A percentile compares a stretch with the other conserved stretches of the same genome.
Evolutionary conservation across 1,140 invertebrate genomes (phyloP).

Genomic region (Daktulosphaira vitifoliae): DNA sequence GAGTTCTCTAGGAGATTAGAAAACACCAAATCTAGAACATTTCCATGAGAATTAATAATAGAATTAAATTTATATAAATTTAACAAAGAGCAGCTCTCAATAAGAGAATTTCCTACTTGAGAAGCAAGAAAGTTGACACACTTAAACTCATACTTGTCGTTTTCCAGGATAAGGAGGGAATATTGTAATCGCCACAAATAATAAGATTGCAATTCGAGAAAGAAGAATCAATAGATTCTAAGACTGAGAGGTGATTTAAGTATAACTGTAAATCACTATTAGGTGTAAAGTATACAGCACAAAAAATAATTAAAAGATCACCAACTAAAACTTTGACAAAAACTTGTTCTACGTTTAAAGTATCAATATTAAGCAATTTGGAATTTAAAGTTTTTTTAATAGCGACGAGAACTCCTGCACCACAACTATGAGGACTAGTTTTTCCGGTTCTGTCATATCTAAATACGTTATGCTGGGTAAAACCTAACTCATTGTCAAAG

Average conservation of each 20-base stretch:
- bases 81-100: no score
- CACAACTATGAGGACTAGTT: neutral
- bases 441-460: neutral
- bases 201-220: neutral
- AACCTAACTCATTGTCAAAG: neutral
- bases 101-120: neutral
- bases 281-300: neutral
- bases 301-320: neutral
- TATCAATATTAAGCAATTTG: no score
- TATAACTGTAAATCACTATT: neutral
- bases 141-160: neutral
- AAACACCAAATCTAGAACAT: neutral
- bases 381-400: neutral
- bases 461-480: neutral
- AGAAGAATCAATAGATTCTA: neutral
- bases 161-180: neutral
- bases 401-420: neutral
- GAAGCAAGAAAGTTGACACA: neutral
- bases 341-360: no score
- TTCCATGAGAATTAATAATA: neutral
- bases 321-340: neutral
- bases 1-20: neutral
- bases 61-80: neutral
- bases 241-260: neutral
- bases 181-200: neutral